These are phyloP conservation scores for Malaclemys terrapin DNA, from an alignment of 2,113 vertebrate genomes.

Conservation along the genomic window DNA sequence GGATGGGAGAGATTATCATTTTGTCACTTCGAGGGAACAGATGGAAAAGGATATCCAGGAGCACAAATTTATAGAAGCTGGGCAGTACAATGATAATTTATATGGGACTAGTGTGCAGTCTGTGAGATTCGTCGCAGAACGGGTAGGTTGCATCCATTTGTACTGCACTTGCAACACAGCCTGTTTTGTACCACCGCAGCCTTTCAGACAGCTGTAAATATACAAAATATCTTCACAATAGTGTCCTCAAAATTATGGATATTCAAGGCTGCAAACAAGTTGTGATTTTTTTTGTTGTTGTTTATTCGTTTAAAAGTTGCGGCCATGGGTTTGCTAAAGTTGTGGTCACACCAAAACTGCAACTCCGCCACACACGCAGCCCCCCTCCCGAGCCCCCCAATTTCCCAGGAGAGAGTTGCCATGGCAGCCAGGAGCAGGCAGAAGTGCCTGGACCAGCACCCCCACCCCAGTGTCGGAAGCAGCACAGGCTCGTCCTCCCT, in stretches of 20 bases:
- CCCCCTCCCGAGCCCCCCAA: no score
- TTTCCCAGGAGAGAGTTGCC: no score
- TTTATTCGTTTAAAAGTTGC: neutral
- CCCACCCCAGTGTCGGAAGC: no score
- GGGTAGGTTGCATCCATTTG: slow-evolving; percentile 81
- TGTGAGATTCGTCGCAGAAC: slow-evolving; percentile 96
- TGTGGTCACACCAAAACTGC: neutral
- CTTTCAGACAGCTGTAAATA: neutral
- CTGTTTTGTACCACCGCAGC: neutral
- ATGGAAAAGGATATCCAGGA: slow-evolving; percentile 99
- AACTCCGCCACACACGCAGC: no score
- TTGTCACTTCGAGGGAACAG: slow-evolving; percentile 95
- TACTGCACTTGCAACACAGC: neutral
- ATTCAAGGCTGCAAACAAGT: neutral
- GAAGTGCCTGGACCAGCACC: no score
- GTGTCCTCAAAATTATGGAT: neutral
- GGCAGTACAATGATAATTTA: slow-evolving; percentile 98
- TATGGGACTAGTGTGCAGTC: slow-evolving; percentile 98
- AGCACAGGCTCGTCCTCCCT: no score
- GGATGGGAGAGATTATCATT: slow-evolving; percentile 97
- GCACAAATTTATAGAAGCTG: slow-evolving; percentile 99
- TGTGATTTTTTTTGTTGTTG: neutral
- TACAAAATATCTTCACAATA: neutral
- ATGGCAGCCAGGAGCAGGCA: no score
- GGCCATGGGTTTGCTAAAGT: neutral